Conservation (phyloP, 2,113 vertebrate species). For the Morone chrysops region DNA sequence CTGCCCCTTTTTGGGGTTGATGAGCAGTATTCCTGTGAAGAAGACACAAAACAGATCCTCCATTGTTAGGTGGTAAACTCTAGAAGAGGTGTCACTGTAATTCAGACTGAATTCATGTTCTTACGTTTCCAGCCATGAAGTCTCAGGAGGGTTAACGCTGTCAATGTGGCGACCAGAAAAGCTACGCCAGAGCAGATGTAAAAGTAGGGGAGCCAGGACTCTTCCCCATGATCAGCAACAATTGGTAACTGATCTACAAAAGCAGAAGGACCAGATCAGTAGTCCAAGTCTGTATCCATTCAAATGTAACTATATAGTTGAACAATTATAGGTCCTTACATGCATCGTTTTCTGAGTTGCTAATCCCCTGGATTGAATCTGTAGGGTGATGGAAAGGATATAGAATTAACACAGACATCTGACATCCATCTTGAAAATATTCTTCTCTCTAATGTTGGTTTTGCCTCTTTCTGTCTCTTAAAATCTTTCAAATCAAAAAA, state of each 20-base stretch:
- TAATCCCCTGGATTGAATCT: neutral
- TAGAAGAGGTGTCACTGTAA: neutral
- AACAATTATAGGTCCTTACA: slow-evolving; percentile 20
- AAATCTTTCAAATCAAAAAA: too few relatives aligned
- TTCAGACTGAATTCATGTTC: neutral
- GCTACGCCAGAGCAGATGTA: neutral
- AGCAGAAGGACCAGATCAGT: neutral
- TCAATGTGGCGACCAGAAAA: slow-evolving; percentile 13
- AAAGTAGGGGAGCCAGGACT: slow-evolving; percentile 27
- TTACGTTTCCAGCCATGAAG: slow-evolving; percentile 22
- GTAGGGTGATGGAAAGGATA: neutral
- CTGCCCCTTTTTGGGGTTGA: neutral
- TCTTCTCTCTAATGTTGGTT: too few relatives aligned
- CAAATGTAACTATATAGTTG: neutral
- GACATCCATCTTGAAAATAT: neutral
- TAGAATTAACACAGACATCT: neutral
- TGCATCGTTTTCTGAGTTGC: neutral
- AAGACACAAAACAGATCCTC: neutral
- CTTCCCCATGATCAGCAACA: fast-evolving
- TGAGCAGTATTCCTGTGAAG: slow-evolving; percentile 12
- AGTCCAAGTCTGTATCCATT: neutral
- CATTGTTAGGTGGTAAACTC: neutral
- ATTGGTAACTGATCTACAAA: neutral
- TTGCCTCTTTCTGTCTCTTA: too few relatives aligned
- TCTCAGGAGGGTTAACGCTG: neutral